Conservation (phyloP, 1,140 invertebrate species). For the Drosophila eugracilis region DNA sequence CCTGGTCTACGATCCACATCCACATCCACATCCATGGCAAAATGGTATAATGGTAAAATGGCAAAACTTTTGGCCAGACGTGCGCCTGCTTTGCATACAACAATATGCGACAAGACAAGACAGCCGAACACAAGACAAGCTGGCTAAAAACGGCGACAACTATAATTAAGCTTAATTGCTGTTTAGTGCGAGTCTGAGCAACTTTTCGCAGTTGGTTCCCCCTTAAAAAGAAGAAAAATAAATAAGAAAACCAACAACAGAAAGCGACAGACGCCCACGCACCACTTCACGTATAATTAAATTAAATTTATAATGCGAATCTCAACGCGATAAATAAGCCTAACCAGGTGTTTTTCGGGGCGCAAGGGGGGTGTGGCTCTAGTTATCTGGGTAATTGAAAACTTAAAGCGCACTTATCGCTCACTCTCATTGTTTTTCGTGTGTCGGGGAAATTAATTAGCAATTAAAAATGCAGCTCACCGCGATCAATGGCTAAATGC, state of each 20-base stretch:
- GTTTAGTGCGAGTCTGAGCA: constrained; percentile 72
- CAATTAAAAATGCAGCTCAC: constrained; percentile 77
- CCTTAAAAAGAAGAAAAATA: not conserved
- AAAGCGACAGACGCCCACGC: constrained; percentile 36
- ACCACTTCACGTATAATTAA: constrained; percentile 63
- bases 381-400: constrained; percentile 43
- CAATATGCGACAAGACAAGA: constrained; percentile 64
- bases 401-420: constrained; percentile 53
- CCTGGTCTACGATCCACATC: constrained; percentile 14
- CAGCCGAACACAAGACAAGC: constrained; percentile 64
- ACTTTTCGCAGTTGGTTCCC: constrained; percentile 37
- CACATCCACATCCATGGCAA: not conserved
- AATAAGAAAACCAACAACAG: constrained; percentile 20
- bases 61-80: constrained; percentile 44
- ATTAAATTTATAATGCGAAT: constrained; percentile 70
- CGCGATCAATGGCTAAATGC: constrained; percentile 34
- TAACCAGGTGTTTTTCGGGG: constrained; percentile 60
- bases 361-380: constrained; percentile 8
- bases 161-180: constrained; percentile 84
- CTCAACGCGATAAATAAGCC: constrained; percentile 55
- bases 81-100: constrained; percentile 78
- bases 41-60: constrained; percentile 17
- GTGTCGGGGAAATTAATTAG: constrained; percentile 76
- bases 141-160: constrained; percentile 82
- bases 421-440: constrained; percentile 65